Percentiles rank a stretch among this genome's conserved stretches.
Conservation (phyloP, 2,797 vertebrate genomes). For the Falco naumanni region DNA sequence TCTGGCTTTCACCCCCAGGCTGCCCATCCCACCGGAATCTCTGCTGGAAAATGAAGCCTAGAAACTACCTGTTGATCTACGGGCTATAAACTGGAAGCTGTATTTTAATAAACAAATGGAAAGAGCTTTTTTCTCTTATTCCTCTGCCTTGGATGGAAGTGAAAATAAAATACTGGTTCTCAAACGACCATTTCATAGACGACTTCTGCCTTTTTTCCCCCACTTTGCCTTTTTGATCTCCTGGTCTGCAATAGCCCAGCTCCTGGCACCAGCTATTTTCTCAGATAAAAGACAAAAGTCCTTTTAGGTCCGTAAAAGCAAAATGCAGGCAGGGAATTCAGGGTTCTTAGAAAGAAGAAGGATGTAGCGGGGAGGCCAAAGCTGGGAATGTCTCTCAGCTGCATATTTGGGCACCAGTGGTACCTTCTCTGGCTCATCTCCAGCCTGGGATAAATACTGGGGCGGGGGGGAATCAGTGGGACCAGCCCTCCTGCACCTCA, state of each 20-base stretch:
- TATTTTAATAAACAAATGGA: constrained; percentile 15
- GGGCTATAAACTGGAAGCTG: not conserved
- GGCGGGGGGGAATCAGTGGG: not conserved
- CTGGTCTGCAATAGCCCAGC: constrained; percentile 4
- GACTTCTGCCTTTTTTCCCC: not conserved
- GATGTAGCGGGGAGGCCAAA: not conserved
- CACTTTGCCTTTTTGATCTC: constrained; percentile 46
- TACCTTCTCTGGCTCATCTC: not conserved
- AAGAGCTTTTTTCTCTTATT: not conserved
- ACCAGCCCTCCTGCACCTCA: not conserved
- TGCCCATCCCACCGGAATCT: not conserved
- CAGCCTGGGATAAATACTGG: not conserved
- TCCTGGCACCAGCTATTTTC: constrained; percentile 64
- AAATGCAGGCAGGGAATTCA: constrained; percentile 22
- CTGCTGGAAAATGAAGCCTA: not conserved
- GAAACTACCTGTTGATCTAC: constrained; percentile 37
- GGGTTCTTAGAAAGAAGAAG: constrained; percentile 53
- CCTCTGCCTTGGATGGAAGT: not conserved
- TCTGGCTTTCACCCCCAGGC: not conserved
- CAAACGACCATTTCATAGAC: constrained; percentile 40
- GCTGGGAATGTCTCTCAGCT: not conserved
- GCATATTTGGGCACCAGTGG: not conserved
- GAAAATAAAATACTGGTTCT: constrained; percentile 61
- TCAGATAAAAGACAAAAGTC: constrained; percentile 73
- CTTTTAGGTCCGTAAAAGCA: constrained; percentile 70